Evolutionary conservation across 2,888 invertebrate genomes (phyloP).

Genomic region (Acanthosepion esculentum): DNA sequence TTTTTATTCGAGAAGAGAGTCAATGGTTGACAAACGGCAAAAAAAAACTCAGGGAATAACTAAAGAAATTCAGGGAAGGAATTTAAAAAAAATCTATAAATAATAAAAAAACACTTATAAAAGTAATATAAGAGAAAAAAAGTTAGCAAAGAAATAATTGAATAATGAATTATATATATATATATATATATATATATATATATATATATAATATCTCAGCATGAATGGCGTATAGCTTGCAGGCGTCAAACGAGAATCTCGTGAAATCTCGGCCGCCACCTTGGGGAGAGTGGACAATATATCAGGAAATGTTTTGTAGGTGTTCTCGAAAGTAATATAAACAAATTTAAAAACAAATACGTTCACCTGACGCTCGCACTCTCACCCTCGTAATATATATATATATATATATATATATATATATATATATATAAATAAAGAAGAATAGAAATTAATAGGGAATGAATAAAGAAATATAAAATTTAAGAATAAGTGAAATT

Average conservation of each 20-base stretch:
- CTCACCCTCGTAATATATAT: neutral
- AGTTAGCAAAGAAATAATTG: too few species aligned
- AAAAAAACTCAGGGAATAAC: neutral
- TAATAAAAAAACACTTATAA: neutral
- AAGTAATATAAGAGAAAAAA: neutral
- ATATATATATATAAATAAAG: too few species aligned
- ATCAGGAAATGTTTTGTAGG: neutral
- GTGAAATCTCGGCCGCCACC: neutral
- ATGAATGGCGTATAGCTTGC: neutral
- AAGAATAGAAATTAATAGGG: too few species aligned
- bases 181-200: too few species aligned
- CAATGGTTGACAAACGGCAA: neutral
- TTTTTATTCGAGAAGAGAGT: neutral
- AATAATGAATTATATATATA: too few species aligned
- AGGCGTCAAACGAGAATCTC: neutral
- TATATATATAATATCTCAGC: neutral
- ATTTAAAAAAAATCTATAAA: neutral
- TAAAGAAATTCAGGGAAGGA: neutral
- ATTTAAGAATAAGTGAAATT: too few species aligned
- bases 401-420: too few species aligned
- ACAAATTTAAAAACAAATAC: neutral
- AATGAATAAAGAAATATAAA: too few species aligned
- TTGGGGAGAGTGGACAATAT: neutral
- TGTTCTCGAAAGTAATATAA: neutral
- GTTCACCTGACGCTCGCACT: neutral